phyloP scores from a whole-genome alignment of 2,797 vertebrate genomes.

The Microctenopoma lineatum region DNA sequence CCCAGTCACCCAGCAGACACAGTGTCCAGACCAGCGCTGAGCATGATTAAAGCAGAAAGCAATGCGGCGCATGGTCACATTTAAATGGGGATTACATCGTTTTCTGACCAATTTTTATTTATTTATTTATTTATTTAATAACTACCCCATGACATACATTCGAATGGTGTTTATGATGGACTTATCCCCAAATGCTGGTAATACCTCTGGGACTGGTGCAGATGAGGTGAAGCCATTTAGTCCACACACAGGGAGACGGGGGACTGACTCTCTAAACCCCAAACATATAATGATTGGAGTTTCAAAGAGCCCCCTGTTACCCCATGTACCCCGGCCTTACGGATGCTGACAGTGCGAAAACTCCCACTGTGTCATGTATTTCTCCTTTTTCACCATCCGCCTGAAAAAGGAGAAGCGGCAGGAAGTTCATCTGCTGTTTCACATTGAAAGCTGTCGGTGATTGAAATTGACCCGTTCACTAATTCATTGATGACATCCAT shows the following conservation, averaged over 20 bases:
- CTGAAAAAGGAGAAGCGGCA: too few species aligned
- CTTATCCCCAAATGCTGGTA: conserved; percentile 55
- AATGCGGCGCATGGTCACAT: conserved; percentile 56
- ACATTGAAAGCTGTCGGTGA: conserved; percentile 8
- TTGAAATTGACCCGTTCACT: conserved; percentile 31
- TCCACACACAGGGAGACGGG: conserved; percentile 13
- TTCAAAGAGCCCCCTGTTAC: conserved; percentile 27
- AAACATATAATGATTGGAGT: not conserved
- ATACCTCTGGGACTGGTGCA: conserved; percentile 56
- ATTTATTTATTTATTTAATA: conserved; percentile 31
- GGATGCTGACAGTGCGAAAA: conserved; percentile 11
- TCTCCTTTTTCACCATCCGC: not conserved
- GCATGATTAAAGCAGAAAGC: conserved; percentile 58
- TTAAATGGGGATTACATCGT: conserved; percentile 67
- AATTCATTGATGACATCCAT: conserved; percentile 42
- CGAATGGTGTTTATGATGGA: conserved; percentile 45
- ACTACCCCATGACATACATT: conserved; percentile 20
- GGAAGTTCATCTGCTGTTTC: conserved; percentile 13
- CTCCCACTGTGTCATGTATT: conserved; percentile 5
- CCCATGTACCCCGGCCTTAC: not conserved
- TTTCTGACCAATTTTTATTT: conserved; percentile 24
- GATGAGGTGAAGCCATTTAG: conserved; percentile 49
- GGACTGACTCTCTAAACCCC: conserved; percentile 15
- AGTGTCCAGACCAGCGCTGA: conserved; percentile 22
- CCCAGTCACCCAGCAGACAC: conserved; percentile 25